Evolutionary conservation across 2,888 invertebrate genomes (phyloP), one percentile per base, ranked within the genome.

Genomic region (Unio delphinus): DNA sequence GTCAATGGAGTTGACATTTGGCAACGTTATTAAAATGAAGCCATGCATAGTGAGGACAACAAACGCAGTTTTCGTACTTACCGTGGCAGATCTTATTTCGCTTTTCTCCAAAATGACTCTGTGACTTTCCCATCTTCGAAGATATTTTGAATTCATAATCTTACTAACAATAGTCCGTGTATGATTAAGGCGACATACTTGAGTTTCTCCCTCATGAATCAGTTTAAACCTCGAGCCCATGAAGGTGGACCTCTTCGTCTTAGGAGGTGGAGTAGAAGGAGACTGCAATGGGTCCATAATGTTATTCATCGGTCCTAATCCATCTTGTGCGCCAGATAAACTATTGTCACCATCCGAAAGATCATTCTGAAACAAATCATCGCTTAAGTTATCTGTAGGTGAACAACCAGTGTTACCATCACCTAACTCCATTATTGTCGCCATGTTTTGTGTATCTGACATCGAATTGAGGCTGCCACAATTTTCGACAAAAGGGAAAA

Each of bases 91-190:
- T 61, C 93, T 91, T 63, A 95, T 93, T 82, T 93, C 92, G 69
- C 93, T 92, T 79, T 93, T 93, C 80, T 93, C 92, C 77, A 95
- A 90, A 81, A 92, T 92, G 17, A 95, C 91, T 82, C 93, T 93
- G 88, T 95, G 95, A 58, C 93, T 93, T 89, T 95, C 95, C 95
- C 95, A 95, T 75, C 94, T 91, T 65, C 95, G 91, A 58, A 95
- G 91, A 88, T 94, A 94, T 89, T 94, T 94, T 75, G 94, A 93
- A 68, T 94, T 94, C 82, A 95, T 91, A 80, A 95, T 94, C 90
- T 95, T 95, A 90, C 94, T 94, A 77, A 95, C 93, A 70, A 95
- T 93, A 56, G 94, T 95, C 79, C 94, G 91, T 5, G 94, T 94
- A 88, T 95, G 95, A 83, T 94, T 94, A 80, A 95, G 92, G 85